Conservation (phyloP, 2,113 vertebrate genomes). For the Micromys minutus region DNA sequence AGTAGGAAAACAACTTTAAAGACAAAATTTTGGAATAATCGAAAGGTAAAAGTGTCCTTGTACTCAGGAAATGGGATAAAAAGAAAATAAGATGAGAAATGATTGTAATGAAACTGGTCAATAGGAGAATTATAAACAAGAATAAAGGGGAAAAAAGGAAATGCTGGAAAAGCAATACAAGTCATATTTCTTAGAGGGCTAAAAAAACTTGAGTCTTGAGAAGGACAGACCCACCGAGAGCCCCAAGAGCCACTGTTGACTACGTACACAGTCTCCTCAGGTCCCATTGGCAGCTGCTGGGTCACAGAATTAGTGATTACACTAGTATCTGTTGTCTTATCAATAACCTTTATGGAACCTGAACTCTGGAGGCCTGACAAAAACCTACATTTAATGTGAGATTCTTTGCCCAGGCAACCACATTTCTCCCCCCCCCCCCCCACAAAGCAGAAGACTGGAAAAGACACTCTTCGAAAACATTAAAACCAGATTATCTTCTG, state of each 20-base stretch:
- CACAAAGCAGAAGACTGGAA: neutral
- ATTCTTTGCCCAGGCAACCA: neutral
- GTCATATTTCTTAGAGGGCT: neutral
- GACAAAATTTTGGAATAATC: neutral
- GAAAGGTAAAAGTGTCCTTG: neutral
- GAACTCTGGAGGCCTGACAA: neutral
- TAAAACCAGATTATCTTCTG: neutral
- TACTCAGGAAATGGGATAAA: neutral
- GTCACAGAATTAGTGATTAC: neutral
- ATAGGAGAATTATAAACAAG: neutral
- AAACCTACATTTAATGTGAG: neutral
- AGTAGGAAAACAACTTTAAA: neutral
- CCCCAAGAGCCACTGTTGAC: rapidly evolving
- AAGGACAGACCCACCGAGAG: neutral
- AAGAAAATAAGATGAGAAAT: neutral
- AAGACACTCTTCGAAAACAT: neutral
- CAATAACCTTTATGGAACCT: neutral
- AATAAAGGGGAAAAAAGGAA: neutral
- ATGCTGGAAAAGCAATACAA: neutral
- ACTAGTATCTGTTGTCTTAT: neutral
- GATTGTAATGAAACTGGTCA: neutral
- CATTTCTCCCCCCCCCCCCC: no score
- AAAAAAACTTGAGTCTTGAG: neutral
- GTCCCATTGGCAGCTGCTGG: no score
- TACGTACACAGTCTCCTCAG: neutral